Evolutionary conservation across 2,888 invertebrate species (phyloP).

Genomic region (Papilio elwesi): DNA sequence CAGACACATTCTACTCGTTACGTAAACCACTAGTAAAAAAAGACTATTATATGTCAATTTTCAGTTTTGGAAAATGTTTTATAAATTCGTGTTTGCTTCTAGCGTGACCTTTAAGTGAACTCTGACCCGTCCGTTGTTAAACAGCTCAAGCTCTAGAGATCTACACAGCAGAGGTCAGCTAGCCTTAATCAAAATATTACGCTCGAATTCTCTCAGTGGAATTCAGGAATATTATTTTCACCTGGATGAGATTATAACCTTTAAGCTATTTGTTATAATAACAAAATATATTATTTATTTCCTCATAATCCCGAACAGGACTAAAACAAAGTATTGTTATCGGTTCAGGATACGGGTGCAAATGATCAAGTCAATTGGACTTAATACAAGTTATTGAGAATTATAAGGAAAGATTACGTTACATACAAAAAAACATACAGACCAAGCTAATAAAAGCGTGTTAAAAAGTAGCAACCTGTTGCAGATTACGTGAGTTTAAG

Average conservation of each 20-base stretch:
- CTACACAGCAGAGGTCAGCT: background rate
- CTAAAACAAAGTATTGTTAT: background rate
- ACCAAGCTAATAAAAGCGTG: too few species aligned
- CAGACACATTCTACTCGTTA: too few species aligned
- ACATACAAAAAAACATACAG: too few species aligned
- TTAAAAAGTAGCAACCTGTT: too few species aligned
- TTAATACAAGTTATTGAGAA: too few species aligned
- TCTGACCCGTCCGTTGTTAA: background rate
- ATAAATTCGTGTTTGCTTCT: background rate
- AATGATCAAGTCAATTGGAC: too few species aligned
- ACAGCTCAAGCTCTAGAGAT: background rate
- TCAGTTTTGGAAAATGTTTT: background rate
- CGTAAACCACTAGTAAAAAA: too few species aligned
- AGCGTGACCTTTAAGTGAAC: background rate
- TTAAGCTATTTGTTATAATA: background rate
- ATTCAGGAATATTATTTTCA: background rate
- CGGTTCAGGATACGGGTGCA: too few species aligned
- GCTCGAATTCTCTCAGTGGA: background rate
- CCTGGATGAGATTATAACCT: background rate
- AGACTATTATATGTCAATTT: too few species aligned
- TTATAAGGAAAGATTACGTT: too few species aligned
- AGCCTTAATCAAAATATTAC: conserved; percentile 7
- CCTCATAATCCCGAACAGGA: background rate
- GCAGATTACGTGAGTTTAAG: too few species aligned
- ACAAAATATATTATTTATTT: background rate